These are phyloP conservation scores for Epinotia ramella DNA, from an alignment of 2,888 invertebrate genomes.

Conservation along the genomic window DNA sequence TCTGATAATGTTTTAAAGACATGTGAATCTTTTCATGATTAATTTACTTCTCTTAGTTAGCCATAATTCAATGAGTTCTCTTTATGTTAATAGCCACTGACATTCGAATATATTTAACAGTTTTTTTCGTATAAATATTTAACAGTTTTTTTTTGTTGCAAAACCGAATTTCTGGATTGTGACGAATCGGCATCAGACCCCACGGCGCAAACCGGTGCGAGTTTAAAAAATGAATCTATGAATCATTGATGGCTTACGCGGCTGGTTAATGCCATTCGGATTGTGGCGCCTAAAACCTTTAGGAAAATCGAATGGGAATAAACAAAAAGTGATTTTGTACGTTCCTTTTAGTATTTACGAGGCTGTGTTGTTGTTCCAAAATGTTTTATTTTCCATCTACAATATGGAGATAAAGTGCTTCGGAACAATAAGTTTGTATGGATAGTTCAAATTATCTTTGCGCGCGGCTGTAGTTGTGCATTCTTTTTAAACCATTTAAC, in stretches of 20 bases:
- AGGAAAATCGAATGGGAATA: constrained; percentile 22
- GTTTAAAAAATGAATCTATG: constrained; percentile 45
- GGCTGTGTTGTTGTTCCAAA: neutral
- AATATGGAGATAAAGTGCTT: too few relatives aligned
- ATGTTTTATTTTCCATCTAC: neutral
- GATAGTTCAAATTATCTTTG: too few relatives aligned
- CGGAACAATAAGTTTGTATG: too few relatives aligned
- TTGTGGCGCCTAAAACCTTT: constrained; percentile 20
- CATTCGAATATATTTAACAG: too few relatives aligned
- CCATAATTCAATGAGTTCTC: too few relatives aligned
- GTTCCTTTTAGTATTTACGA: neutral
- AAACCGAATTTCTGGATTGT: neutral
- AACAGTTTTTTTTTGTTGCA: neutral
- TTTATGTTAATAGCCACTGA: too few relatives aligned
- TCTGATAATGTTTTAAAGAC: too few relatives aligned
- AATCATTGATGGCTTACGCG: constrained; percentile 42
- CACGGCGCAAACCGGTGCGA: constrained; percentile 10
- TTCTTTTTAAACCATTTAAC: too few relatives aligned
- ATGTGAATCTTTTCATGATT: too few relatives aligned
- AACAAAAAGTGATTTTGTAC: constrained; percentile 6
- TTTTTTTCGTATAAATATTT: neutral
- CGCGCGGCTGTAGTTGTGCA: too few relatives aligned
- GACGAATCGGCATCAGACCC: constrained; percentile 20
- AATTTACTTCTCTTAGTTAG: too few relatives aligned
- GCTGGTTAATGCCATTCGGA: constrained; percentile 24